Evolutionary conservation across 2,113 vertebrate genomes (phyloP).

Genomic region (Pipra filicauda): DNA sequence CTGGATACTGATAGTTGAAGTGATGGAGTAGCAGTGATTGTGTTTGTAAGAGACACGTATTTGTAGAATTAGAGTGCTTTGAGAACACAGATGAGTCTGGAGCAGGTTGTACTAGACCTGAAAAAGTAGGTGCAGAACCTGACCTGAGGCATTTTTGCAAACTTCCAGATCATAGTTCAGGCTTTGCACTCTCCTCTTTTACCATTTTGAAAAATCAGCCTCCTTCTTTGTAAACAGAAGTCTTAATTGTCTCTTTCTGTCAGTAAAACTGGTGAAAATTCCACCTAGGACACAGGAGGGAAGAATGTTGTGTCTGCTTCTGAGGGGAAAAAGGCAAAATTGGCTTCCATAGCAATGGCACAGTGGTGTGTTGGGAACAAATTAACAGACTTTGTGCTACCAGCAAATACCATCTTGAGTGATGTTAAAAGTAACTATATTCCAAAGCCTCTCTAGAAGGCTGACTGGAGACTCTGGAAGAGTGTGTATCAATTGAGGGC

Average conservation of each 20-base stretch:
- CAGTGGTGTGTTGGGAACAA: not conserved
- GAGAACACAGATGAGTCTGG: not conserved
- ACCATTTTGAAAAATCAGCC: not conserved
- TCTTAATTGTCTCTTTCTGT: not conserved
- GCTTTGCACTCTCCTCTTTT: not conserved
- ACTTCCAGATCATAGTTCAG: not conserved
- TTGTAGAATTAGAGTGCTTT: not conserved
- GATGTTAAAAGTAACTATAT: not conserved
- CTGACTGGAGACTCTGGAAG: not conserved
- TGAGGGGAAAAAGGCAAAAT: not conserved
- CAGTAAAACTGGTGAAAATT: not conserved
- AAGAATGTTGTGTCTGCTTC: not conserved
- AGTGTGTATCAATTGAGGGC: fast-evolving
- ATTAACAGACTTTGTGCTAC: not conserved
- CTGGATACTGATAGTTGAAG: not conserved
- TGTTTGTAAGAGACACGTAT: not conserved
- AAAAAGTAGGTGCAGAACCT: not conserved
- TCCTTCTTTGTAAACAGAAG: not conserved
- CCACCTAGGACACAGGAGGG: fast-evolving
- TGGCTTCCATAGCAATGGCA: not conserved
- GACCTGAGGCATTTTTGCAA: not conserved
- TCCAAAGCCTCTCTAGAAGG: not conserved
- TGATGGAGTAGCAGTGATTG: not conserved
- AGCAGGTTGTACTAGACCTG: not conserved
- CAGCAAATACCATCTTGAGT: not conserved